Evolutionary conservation across 1,140 invertebrate genomes (phyloP).

Genomic region (Delia radicum): DNA sequence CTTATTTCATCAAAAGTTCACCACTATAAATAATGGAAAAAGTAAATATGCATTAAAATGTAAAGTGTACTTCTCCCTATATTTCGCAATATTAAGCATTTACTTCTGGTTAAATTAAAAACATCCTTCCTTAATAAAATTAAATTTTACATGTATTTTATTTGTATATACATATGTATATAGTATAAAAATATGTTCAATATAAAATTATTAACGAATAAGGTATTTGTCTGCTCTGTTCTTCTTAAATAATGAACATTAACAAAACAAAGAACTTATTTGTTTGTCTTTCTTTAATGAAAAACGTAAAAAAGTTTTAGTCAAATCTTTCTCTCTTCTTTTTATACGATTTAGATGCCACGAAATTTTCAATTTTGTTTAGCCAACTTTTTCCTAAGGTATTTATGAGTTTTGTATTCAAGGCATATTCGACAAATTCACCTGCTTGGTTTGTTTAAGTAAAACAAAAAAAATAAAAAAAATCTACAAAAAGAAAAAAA

Average conservation of each 20-base stretch:
- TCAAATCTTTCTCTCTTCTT: neutral
- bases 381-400: neutral
- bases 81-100: too few species aligned
- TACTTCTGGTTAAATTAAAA: too few species aligned
- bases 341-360: neutral
- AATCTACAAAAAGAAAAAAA: neutral
- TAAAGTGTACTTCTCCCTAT: too few species aligned
- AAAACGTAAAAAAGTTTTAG: neutral
- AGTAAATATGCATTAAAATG: too few species aligned
- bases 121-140: too few species aligned
- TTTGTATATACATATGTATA: too few species aligned
- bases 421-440: neutral
- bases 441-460: neutral
- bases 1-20: too few species aligned
- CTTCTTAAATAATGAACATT: neutral
- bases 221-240: too few species aligned
- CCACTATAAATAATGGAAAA: too few species aligned
- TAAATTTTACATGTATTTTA: too few species aligned
- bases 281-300: neutral
- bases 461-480: neutral
- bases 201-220: too few species aligned
- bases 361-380: neutral
- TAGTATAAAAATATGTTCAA: too few species aligned
- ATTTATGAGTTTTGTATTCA: slow-evolving; percentile 4
- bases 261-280: neutral